These are phyloP conservation scores for Sylvietta virens DNA, from an alignment of 2,113 vertebrate species.

Conservation along the genomic window DNA sequence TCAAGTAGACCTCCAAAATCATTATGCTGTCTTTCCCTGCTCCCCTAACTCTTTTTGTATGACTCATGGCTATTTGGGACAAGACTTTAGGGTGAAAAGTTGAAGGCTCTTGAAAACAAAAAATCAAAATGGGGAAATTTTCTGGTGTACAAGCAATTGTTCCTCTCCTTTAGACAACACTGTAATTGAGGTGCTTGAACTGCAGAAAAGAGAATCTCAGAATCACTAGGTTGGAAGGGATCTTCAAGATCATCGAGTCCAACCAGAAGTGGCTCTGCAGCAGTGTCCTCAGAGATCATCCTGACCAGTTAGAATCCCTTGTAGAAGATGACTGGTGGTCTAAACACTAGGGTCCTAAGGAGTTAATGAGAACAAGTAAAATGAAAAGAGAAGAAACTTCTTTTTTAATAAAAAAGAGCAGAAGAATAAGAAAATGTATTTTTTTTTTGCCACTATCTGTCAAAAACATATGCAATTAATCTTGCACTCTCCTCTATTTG, in stretches of 20 bases:
- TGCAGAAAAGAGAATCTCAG: neutral
- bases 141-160: neutral
- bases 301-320: neutral
- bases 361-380: neutral
- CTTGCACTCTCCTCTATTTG: neutral
- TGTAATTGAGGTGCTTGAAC: neutral
- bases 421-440: neutral
- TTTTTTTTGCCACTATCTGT: neutral
- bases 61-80: neutral
- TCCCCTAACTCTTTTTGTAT: neutral
- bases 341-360: neutral
- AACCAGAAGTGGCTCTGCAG: neutral
- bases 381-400: neutral
- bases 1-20: neutral
- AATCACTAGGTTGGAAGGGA: neutral
- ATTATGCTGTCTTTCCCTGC: neutral
- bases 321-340: neutral
- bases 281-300: neutral
- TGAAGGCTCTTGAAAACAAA: neutral
- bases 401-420: neutral
- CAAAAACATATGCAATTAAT: neutral
- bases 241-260: rapidly evolving
- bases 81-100: neutral
- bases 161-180: neutral
- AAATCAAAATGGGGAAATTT: neutral